Evolutionary conservation across 2,113 vertebrate genomes (phyloP), one percentile per base, ranked within the genome.

Genomic region (Mugil cephalus): DNA sequence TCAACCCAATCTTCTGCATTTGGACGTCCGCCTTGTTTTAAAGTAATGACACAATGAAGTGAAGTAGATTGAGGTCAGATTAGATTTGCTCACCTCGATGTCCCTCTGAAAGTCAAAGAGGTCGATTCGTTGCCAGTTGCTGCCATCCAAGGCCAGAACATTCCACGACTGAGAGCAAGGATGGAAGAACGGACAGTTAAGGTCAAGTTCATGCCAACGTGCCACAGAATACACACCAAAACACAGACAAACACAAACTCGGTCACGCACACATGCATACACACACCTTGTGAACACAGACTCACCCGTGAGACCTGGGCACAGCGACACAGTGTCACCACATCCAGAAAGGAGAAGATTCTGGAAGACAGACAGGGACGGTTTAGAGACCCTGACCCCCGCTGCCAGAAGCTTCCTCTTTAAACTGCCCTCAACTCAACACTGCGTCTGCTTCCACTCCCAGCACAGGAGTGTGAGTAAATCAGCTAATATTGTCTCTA

Each of bases 41-140:
- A 11, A 45, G 8, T 10, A 3, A 34, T 17, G 30, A 36, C 24
- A 30, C 24, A 30, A 30, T 0, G 0, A 8, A 47, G 18, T 19
- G 19, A 51, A 11, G 8, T 39, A 60, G 24, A 53, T 8, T 10
- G 12, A 54, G 39, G 12, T 24, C 0, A 7, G 2, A 63, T 13
- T 13, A 8, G 17, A 19, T 75, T 67, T 34, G 36, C 85, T 87
- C 64, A 99, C 98, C 96, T 99, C 97, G 45, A 99, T 99, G 81
- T 99, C 98, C 90, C 96, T 97, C 94, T 99, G 98, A 93, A 99
- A 99, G 95, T 98, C 94, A 90, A 99, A 99, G 84, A 99, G 95
- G 93, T 99, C 98, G 71, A 99, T 99, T 72, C 97, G 87, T 80
- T 99, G 98, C 98, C 98, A 99, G 94, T 99, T 99, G 81, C 98